Base-by-base conservation (phyloP, 1,140 invertebrate species). In the Octopus sinensis region DNA sequence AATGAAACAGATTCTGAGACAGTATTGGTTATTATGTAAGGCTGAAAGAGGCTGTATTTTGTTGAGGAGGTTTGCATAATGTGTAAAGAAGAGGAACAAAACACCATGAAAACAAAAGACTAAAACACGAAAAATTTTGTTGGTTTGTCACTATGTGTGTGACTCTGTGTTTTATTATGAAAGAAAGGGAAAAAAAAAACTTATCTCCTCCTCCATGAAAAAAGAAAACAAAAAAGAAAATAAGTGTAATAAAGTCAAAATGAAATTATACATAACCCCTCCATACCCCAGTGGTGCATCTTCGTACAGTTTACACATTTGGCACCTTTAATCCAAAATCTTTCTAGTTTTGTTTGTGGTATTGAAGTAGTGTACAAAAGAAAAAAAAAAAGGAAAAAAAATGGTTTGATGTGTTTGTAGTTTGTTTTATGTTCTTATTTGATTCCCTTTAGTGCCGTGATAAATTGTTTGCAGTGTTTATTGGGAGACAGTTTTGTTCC, bases 401-500 rank as follows among this genome's bases (percentile, higher is more conserved):
- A 77, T 7, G 17, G 30, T 77, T 77, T 77, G 76, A 53, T 51
- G 76, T 77, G 76, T 77, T 77, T 77, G 76, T 77, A 77, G 76
- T 77, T 77, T 53, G 30, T 6, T 30, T 76, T 77, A 10, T 77
- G 23, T 77, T 6, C 17, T 77, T 77, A 43, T 77, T 5, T 43
- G 52, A 52, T 43, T 43, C 30, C 76, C 76, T 51, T 77, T 77
- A 51, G 76, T 77, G 76, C 76, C 76, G 76, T 77, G 76, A 77
- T 77, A 77, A 77, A 53, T 77, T 53, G 52, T 77, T 77, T 77
- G 76, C 76, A 77, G 76, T 77, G 76, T 77, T 77, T 51, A 53
- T 51, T 52, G 52, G 76, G 76, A 52, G 76, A 77, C 76, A 73
- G 68, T 77, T 77, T 53, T 77, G 76, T 77, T 52, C 23, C 52